A percentile compares a stretch with the other conserved stretches of the same genome.
phyloP scores from a whole-genome alignment of 2,113 vertebrate species.

The Nesospiza acunhae region DNA sequence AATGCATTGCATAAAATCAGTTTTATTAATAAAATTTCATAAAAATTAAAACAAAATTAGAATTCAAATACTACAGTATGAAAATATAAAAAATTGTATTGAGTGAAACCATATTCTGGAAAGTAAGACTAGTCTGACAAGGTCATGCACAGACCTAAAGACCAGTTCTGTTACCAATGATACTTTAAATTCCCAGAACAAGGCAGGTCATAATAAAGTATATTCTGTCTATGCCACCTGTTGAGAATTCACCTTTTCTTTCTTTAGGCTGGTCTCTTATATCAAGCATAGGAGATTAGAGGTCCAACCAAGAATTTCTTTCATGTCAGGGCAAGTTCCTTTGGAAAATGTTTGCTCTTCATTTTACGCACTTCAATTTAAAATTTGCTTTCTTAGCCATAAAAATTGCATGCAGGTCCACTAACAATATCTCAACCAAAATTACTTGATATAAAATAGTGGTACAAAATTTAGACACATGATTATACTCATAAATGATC shows the following conservation, averaged over 20 bases:
- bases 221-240: background rate
- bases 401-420: background rate
- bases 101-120: background rate
- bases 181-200: background rate
- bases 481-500: background rate
- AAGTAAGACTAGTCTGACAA: background rate
- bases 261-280: background rate
- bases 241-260: background rate
- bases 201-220: background rate
- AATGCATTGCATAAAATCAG: background rate
- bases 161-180: background rate
- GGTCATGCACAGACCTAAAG: background rate
- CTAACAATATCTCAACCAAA: background rate
- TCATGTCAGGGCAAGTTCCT: background rate
- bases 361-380: background rate
- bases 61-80: fast-evolving
- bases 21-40: background rate
- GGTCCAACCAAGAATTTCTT: background rate
- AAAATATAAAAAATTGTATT: background rate
- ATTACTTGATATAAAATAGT: background rate
- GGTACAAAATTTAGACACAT: background rate
- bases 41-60: background rate
- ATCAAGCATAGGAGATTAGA: background rate
- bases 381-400: background rate
- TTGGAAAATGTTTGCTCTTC: background rate